phyloP scores from a whole-genome alignment of 2,797 vertebrate species.

The Thalassophryne amazonica region DNA sequence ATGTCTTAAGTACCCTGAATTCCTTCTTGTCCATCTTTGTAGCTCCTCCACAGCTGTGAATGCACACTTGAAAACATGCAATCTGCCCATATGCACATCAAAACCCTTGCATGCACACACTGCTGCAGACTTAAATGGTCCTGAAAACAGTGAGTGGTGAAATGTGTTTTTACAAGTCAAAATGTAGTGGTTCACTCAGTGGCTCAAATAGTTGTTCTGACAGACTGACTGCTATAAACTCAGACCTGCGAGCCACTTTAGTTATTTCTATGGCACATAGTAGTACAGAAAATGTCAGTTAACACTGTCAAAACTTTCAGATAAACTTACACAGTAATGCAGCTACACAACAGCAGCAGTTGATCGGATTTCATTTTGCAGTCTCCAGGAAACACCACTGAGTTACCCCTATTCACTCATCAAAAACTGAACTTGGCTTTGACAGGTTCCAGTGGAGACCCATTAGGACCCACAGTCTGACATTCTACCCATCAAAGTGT shows the following conservation, averaged over 20 bases:
- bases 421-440: background rate
- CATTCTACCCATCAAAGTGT: conserved; percentile 9
- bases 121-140: conserved; percentile 34
- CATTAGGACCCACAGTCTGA: background rate
- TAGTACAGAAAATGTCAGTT: background rate
- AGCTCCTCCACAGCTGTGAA: background rate
- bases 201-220: too few relatives aligned
- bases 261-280: background rate
- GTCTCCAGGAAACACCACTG: background rate
- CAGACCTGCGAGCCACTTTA: too few relatives aligned
- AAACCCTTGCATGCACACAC: conserved; percentile 7
- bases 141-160: conserved; percentile 16
- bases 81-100: conserved; percentile 1
- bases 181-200: too few relatives aligned
- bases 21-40: background rate
- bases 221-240: too few relatives aligned
- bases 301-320: background rate
- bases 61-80: background rate
- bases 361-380: too few relatives aligned
- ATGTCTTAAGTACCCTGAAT: background rate
- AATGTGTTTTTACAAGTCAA: too few relatives aligned
- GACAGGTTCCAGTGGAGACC: conserved; percentile 10
- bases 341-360: too few relatives aligned
- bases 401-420: conserved; percentile 1
- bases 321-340: too few relatives aligned